Evolutionary conservation across 1,140 invertebrate genomes (phyloP).

Genomic region (Thalassaphorura encarpata): DNA sequence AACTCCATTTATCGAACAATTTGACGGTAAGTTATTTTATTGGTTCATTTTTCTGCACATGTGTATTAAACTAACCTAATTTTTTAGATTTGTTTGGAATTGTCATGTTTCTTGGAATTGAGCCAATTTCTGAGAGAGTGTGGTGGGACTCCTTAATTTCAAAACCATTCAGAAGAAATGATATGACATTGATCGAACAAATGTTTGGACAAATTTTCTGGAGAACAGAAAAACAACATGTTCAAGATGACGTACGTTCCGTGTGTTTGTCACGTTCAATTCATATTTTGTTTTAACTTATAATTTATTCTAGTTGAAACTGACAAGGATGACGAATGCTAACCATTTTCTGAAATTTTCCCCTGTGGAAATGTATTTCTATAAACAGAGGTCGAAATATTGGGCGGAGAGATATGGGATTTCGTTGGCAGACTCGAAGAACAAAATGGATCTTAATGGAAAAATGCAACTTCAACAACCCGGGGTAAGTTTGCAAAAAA

Average conservation of each 20-base stretch:
- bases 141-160: conserved; percentile 50
- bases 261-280: conserved; percentile 37
- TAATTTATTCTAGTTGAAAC: conserved; percentile 37
- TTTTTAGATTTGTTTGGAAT: conserved; percentile 55
- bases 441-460: too few relatives aligned
- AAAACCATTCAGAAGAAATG: conserved; percentile 41
- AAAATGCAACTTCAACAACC: too few relatives aligned
- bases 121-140: conserved; percentile 45
- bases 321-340: conserved; percentile 42
- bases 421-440: too few relatives aligned
- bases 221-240: too few relatives aligned
- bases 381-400: too few relatives aligned
- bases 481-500: too few relatives aligned
- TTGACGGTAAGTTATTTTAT: conserved; percentile 42
- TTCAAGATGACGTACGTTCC: too few relatives aligned
- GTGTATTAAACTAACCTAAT: not conserved
- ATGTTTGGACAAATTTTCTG: too few relatives aligned
- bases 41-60: not conserved
- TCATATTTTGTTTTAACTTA: conserved; percentile 14
- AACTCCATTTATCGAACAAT: conserved; percentile 56
- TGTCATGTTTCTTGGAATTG: conserved; percentile 53
- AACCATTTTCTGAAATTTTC: conserved; percentile 47
- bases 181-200: conserved; percentile 15
- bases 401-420: too few relatives aligned
- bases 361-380: conserved; percentile 50